Conservation (phyloP, 2,113 vertebrate genomes). For the Argyrosomus japonicus region DNA sequence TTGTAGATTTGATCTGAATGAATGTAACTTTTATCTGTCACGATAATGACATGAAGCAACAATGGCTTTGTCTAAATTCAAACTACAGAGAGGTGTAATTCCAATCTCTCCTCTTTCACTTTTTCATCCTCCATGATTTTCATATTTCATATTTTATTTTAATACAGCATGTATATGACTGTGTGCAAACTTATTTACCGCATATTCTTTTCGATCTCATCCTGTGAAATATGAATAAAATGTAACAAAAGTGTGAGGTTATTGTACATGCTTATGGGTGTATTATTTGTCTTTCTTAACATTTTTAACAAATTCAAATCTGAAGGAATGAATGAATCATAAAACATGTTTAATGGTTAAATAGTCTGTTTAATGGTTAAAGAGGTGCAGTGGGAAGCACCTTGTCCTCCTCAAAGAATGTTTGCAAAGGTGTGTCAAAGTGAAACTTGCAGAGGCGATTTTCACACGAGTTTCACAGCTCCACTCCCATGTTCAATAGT, state of each 20-base stretch:
- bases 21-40: neutral
- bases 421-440: constrained; percentile 45
- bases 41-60: neutral
- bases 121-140: neutral
- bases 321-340: neutral
- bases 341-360: neutral
- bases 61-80: neutral
- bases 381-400: neutral
- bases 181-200: neutral
- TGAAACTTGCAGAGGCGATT: neutral
- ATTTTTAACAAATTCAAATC: neutral
- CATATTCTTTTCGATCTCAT: neutral
- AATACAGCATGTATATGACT: neutral
- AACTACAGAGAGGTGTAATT: neutral
- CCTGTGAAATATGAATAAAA: constrained; percentile 27
- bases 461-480: neutral
- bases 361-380: constrained; percentile 18
- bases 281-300: neutral
- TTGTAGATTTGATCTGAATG: neutral
- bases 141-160: no score
- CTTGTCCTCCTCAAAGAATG: neutral
- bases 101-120: neutral
- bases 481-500: neutral
- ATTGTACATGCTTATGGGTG: neutral
- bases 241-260: neutral